Conservation (phyloP, 2,888 invertebrate genomes). For the Scrobipalpa costella region DNA sequence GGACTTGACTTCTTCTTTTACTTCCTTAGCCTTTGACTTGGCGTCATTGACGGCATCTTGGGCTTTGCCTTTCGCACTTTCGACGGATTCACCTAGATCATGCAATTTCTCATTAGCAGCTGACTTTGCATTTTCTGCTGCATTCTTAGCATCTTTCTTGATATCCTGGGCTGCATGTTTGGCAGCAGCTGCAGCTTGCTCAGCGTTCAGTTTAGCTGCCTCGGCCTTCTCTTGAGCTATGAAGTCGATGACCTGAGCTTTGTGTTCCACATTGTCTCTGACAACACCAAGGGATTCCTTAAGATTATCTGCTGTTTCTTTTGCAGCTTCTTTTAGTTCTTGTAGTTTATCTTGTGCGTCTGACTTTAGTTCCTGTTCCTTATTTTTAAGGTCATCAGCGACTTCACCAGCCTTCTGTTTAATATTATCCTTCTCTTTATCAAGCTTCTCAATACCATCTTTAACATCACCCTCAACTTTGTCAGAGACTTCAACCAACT, state of each 20-base stretch:
- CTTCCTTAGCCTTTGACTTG: slow-evolving; percentile 45
- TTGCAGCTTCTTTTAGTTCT: slow-evolving; percentile 49
- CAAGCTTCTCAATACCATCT: slow-evolving; percentile 57
- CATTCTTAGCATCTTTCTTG: slow-evolving; percentile 52
- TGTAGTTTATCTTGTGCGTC: slow-evolving; percentile 51
- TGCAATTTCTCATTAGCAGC: slow-evolving; percentile 55
- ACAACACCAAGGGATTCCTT: slow-evolving; percentile 56
- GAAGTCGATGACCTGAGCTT: slow-evolving; percentile 67
- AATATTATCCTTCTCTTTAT: slow-evolving; percentile 64
- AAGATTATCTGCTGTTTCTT: slow-evolving; percentile 60
- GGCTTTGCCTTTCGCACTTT: slow-evolving; percentile 56
- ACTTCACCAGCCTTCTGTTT: slow-evolving; percentile 55
- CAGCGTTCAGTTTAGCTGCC: slow-evolving; percentile 30
- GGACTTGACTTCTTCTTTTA: slow-evolving; percentile 57
- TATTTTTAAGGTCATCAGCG: slow-evolving; percentile 53
- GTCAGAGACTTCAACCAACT: slow-evolving; percentile 56
- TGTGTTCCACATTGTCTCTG: slow-evolving; percentile 58
- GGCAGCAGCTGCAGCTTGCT: slow-evolving; percentile 42
- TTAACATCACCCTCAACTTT: slow-evolving; percentile 52
- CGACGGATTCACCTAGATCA: slow-evolving; percentile 57
- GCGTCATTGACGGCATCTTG: slow-evolving; percentile 48
- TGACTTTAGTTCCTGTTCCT: slow-evolving; percentile 48
- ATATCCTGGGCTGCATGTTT: slow-evolving; percentile 46
- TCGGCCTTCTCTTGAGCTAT: slow-evolving; percentile 66
- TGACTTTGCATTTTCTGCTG: slow-evolving; percentile 52